A percentile compares a stretch with the other conserved stretches of the same genome.
phyloP scores from a whole-genome alignment of 1,140 invertebrate species.

The Pinna nobilis region DNA sequence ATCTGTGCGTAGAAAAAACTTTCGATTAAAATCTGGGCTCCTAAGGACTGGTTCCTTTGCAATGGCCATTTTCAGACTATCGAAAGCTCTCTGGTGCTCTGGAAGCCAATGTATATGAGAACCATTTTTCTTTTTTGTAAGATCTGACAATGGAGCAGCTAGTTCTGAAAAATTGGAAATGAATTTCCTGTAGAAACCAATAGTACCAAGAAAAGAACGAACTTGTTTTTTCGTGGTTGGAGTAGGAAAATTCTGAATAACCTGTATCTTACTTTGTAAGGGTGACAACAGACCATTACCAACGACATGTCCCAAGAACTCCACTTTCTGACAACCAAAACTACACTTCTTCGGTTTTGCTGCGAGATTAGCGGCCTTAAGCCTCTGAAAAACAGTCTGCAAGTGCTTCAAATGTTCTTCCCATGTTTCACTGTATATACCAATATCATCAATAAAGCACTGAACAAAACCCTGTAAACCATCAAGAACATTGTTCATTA shows the following conservation, averaged over 20 bases:
- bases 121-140: constrained; percentile 22
- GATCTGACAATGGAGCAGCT: constrained; percentile 55
- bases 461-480: constrained; percentile 18
- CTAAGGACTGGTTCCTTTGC: constrained; percentile 36
- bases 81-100: constrained; percentile 22
- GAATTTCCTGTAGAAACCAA: constrained; percentile 38
- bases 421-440: constrained; percentile 28
- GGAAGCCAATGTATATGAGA: constrained; percentile 8
- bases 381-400: not conserved
- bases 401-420: constrained; percentile 39
- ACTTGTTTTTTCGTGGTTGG: constrained; percentile 70
- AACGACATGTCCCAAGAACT: constrained; percentile 47
- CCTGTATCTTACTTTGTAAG: constrained; percentile 63
- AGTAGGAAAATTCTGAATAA: constrained; percentile 62
- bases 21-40: constrained; percentile 12
- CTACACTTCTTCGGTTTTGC: constrained; percentile 46
- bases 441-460: constrained; percentile 39
- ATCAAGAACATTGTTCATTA: constrained; percentile 54
- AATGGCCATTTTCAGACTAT: constrained; percentile 13
- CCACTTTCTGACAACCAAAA: constrained; percentile 33
- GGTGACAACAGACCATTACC: constrained; percentile 57
- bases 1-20: constrained; percentile 55
- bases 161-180: not conserved
- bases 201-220: constrained; percentile 40
- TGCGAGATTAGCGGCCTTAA: constrained; percentile 31